Evolutionary conservation across 2,888 invertebrate species (phyloP), one percentile per base, ranked within the genome.

Genomic region (Dorcus hopei): DNA sequence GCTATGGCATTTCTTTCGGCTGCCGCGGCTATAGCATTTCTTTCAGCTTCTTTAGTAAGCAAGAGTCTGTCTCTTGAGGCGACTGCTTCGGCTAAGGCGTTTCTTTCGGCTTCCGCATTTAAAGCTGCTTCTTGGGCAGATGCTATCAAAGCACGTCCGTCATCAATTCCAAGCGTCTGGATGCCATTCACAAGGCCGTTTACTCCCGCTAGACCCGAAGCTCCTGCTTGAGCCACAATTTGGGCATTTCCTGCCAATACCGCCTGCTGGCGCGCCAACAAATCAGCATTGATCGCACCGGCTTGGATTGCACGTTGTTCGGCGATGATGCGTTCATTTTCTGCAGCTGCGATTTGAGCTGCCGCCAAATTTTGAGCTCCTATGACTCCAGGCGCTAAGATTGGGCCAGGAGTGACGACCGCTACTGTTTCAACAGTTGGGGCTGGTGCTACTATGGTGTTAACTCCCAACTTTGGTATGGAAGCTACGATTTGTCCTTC

Each of bases 401-500:
- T 23, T 5, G 19, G 47, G 6, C 47, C 23, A 47, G 47, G 47
- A 9, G 47, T 47, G 9, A 4, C 19, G n/a, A 23, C 11, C 9
- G n/a, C 47, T 23, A 47, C 7, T 47, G 57, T 43, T 40, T 47
- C 52, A 6, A 49, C 40, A 5, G 49, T 49, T 14, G 49, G 55
- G 16, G 38, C 55, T 16, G 50, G 40, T 14, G 43, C 42, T 16
- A 41, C 26, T 38, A 52, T 51, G 9, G 61, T 40, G 7, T 59
- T 53, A 8, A 66, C 48, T 42, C 64, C 64, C 14, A 58, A 54
- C 23, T 65, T 66, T 6, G 59, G 51, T 38, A 66, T 59, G 6
- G 62, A 58, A 11, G 65, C 57, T 14, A 66, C 63, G 8, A 63
- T 62, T 38, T 65, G 63, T n/a, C 61, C 65, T 40, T 74, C 75